Base-by-base conservation (phyloP, 2,797 vertebrate genomes). In the Argentina silus region DNA sequence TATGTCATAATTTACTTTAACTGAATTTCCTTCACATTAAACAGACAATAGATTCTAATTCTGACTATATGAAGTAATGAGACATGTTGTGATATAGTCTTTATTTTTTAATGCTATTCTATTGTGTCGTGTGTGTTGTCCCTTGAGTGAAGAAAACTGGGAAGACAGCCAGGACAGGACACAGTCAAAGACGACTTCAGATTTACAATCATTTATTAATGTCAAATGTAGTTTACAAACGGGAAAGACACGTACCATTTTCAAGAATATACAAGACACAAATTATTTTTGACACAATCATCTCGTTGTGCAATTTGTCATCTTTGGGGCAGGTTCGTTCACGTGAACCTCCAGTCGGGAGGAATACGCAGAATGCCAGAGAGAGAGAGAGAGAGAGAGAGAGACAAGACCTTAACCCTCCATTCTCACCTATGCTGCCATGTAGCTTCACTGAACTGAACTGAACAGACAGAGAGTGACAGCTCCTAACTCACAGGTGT, bases 141-240 rank as follows among this genome's bases (percentile, higher is more conserved):
- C 27, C 27, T 36, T 27, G 55, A 36, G 8, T 15, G 36, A 14
- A 11, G 15, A 17, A 10, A 75, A 43, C 44, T 72, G 71, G 21
- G 70, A 85, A 81, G 72, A 72, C 67, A 73, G 71, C 76, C 70
- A 85, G 69, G 73, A 88, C 73, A 85, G 80, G 72, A 66, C 62
- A 69, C 69, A 59, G 47, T 62, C 27, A 47, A 61, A 55, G 64
- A 70, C 55, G 75, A 62, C 5, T 74, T 90, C 85, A 92, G 93
- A 93, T 95, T 95, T 95, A 95, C 91, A 94, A 87, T 94, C 91
- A 94, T 96, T 97, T 97, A 97, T 96, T 94, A 93, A 96, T 96
- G 95, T 95, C 94, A 96, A 96, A 95, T 94, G 94, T 95, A 95
- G 93, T 95, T 96, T 97, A 96, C 95, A 97, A 97, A 97, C 91